Evolutionary conservation across 92 coral and sea anemone genomes (phyloP), one percentile per base, ranked within the genome.

Genomic region (Umimayanthus kanabou): DNA sequence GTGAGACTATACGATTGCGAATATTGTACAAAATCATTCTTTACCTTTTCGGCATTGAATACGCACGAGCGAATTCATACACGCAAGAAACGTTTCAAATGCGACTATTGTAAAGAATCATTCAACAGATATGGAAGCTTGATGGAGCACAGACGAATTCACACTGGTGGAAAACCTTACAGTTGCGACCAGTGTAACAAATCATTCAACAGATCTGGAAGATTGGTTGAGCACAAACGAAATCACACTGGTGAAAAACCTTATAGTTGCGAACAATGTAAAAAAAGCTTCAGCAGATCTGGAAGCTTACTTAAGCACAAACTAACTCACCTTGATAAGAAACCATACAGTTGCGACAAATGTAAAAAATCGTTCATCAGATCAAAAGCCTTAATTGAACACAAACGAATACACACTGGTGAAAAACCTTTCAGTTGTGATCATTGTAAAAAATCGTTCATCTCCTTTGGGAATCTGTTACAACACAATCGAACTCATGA

Each of bases 301-400:
- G 16, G 71, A 3, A 81, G 47, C 43, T 81, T 81, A 25, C 73
- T 57, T 23, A 23, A 53, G 71, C 85, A 81, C 85, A 81, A 81
- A 43, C 71, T 26, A 50, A 81, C 85, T 55, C 73, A 57, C 73
- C 2, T 28, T 37, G 85, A 28, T 15, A 25, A 37, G 37, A 81
- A 81, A 81, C 85, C 85, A 2, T 53, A 39, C 39, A 22, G 30
- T 39, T 81, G 73, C 43, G 85, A 81, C 40, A 30, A 42, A 25
- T 77, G 81, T 33, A 28, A 33, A 14, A 77, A 77, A 57, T 30
- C 85, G 18, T 81, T 81, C 43, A 28, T 43, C 37, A 53, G 25
- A 53, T 71, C 73, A 4, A 58, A 28, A 40, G 20, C 15, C 49
- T 81, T 81, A 39, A 28, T 81, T 81, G n/a, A 58, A 20, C 85